These are phyloP conservation scores for Mycalesis mineus DNA, from an alignment of 2,888 invertebrate species.

Conservation along the genomic window DNA sequence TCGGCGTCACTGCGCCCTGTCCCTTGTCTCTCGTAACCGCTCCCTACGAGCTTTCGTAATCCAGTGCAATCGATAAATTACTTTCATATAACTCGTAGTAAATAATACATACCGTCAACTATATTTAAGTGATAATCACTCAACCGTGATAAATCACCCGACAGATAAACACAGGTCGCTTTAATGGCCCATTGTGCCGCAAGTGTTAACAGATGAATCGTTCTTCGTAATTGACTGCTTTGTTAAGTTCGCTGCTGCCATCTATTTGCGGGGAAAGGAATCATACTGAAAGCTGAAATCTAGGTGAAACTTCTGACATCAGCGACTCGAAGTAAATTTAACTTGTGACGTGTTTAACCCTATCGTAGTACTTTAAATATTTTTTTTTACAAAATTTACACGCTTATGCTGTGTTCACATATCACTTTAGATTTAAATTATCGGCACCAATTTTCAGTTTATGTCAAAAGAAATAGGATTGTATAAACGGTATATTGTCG, in stretches of 20 bases:
- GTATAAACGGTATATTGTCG: no score
- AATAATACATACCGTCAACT: background rate
- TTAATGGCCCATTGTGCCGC: conserved; percentile 17
- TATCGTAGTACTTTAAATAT: conserved; percentile 36
- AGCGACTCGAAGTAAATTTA: conserved; percentile 71
- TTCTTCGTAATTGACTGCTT: conserved; percentile 31
- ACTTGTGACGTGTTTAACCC: conserved; percentile 66
- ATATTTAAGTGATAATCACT: background rate
- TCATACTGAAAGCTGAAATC: conserved; percentile 60
- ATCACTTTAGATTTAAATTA: no score
- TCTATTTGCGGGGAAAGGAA: conserved; percentile 60
- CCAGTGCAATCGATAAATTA: background rate
- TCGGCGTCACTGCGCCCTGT: conserved; percentile 37
- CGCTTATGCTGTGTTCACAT: no score
- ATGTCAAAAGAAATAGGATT: no score
- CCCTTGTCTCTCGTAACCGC: conserved; percentile 12
- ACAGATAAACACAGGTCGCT: conserved; percentile 1
- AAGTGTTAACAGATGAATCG: conserved; percentile 22
- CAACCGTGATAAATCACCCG: background rate
- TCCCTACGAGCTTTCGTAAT: conserved; percentile 2
- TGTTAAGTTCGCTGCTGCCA: conserved; percentile 57
- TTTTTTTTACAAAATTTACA: conserved; percentile 26
- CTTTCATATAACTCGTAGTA: background rate
- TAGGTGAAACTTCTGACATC: conserved; percentile 77
- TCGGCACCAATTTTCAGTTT: no score